Evolutionary conservation across 2,797 vertebrate genomes (phyloP).

Genomic region (Lindbergichthys nudifrons): DNA sequence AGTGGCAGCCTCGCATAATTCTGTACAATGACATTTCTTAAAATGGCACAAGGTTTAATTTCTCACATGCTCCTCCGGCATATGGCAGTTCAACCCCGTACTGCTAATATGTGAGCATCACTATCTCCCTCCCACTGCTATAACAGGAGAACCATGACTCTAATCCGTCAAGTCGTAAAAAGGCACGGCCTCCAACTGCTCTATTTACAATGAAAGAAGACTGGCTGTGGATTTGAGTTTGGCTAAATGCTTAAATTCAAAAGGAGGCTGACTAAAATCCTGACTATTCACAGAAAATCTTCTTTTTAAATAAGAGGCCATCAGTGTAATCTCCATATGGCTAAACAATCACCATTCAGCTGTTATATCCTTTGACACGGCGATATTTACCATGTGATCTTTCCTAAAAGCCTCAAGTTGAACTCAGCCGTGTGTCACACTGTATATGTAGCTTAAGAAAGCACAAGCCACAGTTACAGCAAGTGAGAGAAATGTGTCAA

Average conservation of each 20-base stretch:
- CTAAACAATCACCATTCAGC: constrained; percentile 10
- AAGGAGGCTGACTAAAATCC: constrained; percentile 38
- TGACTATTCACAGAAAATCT: constrained; percentile 40
- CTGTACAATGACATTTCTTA: constrained; percentile 24
- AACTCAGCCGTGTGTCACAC: neutral
- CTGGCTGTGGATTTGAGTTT: constrained; percentile 54
- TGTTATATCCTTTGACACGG: neutral
- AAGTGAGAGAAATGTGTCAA: constrained; percentile 8
- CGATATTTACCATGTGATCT: neutral
- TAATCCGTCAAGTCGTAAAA: constrained; percentile 62
- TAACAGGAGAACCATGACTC: constrained; percentile 47
- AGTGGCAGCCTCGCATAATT: constrained; percentile 44
- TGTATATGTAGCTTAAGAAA: constrained; percentile 3
- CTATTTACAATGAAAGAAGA: constrained; percentile 60
- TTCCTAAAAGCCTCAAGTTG: neutral
- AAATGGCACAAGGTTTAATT: constrained; percentile 41
- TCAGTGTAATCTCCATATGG: constrained; percentile 15
- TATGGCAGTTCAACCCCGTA: neutral
- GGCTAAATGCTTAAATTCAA: constrained; percentile 53
- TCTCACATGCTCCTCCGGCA: constrained; percentile 9
- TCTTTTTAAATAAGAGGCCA: constrained; percentile 27
- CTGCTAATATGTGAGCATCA: constrained; percentile 25
- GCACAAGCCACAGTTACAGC: neutral
- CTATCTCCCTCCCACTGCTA: constrained; percentile 44
- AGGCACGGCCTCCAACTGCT: constrained; percentile 47